Evolutionary conservation across 2,888 invertebrate genomes (phyloP).

Genomic region (Elegia similella): DNA sequence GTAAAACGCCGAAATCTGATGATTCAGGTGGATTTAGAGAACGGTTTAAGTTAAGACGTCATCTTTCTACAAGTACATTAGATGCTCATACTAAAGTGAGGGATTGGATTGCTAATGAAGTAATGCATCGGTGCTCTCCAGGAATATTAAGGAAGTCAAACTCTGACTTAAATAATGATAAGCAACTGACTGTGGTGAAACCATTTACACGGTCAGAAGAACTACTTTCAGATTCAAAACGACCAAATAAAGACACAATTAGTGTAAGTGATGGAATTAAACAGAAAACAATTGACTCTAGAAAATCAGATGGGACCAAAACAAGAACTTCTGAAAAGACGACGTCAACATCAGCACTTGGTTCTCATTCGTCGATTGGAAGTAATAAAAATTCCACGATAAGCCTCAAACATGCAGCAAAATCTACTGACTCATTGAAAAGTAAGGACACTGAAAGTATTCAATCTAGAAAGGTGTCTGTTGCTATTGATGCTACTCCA

Average conservation of each 20-base stretch:
- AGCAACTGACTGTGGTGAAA: conserved; percentile 47
- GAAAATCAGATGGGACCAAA: conserved; percentile 45
- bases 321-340: conserved; percentile 71
- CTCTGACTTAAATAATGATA: conserved; percentile 57
- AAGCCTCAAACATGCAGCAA: conserved; percentile 49
- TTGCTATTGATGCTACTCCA: conserved; percentile 90
- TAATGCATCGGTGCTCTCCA: conserved; percentile 87
- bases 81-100: conserved; percentile 93
- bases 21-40: conserved; percentile 81
- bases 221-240: conserved; percentile 60
- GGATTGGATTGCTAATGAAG: conserved; percentile 92
- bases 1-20: conserved; percentile 81
- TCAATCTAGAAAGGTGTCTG: conserved; percentile 86
- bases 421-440: conserved; percentile 72
- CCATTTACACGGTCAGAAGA: conserved; percentile 74
- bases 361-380: conserved; percentile 65
- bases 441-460: conserved; percentile 65
- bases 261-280: conserved; percentile 40
- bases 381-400: conserved; percentile 58
- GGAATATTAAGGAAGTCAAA: conserved; percentile 82
- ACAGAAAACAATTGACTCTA: conserved; percentile 41
- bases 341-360: conserved; percentile 70
- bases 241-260: conserved; percentile 41
- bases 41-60: conserved; percentile 84
- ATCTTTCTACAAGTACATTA: conserved; percentile 90